A percentile compares a stretch with the other conserved stretches of the same genome.
Evolutionary conservation across 1,140 invertebrate genomes (phyloP).

Genomic region (Drosophila burlai): DNA sequence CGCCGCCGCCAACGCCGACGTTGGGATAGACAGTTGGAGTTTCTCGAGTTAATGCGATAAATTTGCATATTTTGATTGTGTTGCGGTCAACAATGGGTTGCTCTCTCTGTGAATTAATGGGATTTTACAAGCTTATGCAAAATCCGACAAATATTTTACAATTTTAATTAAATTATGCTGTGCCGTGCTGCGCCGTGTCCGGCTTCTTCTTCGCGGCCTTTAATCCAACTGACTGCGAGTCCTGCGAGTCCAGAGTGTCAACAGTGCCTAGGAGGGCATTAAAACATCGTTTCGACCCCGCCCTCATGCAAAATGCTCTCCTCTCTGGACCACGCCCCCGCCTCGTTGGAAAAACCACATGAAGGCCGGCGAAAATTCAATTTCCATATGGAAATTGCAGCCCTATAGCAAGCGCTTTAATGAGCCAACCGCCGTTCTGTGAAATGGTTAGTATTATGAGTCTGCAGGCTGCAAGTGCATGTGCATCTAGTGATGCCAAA

Average conservation of each 20-base stretch:
- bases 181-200: conserved; percentile 1
- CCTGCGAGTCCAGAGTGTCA: conserved; percentile 33
- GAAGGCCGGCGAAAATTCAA: conserved; percentile 71
- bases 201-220: conserved; percentile 52
- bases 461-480: conserved; percentile 26
- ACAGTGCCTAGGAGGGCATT: conserved; percentile 38
- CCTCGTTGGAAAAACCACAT: conserved; percentile 56
- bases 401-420: conserved; percentile 45
- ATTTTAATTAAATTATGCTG: conserved; percentile 82
- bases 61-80: conserved; percentile 85
- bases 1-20: conserved; percentile 12
- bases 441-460: conserved; percentile 38
- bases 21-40: conserved; percentile 34
- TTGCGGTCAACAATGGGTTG: conserved; percentile 83
- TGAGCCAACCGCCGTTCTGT: conserved; percentile 47
- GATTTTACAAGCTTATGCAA: conserved; percentile 79
- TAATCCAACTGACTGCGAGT: conserved; percentile 48
- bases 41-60: conserved; percentile 84
- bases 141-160: conserved; percentile 82
- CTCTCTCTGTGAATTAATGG: conserved; percentile 82
- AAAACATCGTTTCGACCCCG: conserved; percentile 46
- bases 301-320: conserved; percentile 8
- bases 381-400: conserved; percentile 77
- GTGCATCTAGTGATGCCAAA: conserved; percentile 32
- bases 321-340: conserved; percentile 10